These are phyloP conservation scores for Glyptemys insculpta DNA, from an alignment of 2,797 vertebrate species.

Conservation along the genomic window DNA sequence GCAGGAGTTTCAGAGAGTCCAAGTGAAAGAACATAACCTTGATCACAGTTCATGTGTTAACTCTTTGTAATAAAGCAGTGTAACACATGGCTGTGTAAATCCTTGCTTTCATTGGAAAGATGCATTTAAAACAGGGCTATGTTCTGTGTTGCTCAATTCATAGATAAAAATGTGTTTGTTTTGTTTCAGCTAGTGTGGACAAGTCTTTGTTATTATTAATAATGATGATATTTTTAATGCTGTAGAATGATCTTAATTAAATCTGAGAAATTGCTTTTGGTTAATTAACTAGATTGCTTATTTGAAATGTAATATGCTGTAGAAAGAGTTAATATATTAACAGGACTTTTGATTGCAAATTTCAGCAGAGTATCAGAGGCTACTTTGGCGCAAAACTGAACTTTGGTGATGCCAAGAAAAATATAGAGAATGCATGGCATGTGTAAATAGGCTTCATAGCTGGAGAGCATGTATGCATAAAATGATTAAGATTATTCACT, in stretches of 20 bases:
- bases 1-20: neutral
- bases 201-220: constrained; percentile 7
- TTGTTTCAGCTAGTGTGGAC: constrained; percentile 3
- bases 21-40: neutral
- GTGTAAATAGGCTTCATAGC: neutral
- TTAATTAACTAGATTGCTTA: constrained; percentile 63
- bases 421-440: constrained; percentile 10
- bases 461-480: neutral
- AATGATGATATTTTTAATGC: constrained; percentile 46
- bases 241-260: constrained; percentile 54
- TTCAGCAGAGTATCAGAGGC: constrained; percentile 27
- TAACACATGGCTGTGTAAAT: neutral
- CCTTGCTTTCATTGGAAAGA: neutral
- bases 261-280: constrained; percentile 38
- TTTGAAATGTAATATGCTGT: constrained; percentile 38
- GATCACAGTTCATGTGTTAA: neutral
- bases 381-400: constrained; percentile 40
- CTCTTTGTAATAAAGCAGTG: neutral
- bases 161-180: constrained; percentile 31
- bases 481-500: constrained; percentile 23
- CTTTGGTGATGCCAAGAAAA: constrained; percentile 5
- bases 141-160: neutral
- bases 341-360: constrained; percentile 21
- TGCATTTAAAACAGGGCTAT: neutral
- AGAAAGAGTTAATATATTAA: constrained; percentile 53